Conservation (phyloP, 92 coral and sea anemone genomes). For the Parazoanthus darwini region DNA sequence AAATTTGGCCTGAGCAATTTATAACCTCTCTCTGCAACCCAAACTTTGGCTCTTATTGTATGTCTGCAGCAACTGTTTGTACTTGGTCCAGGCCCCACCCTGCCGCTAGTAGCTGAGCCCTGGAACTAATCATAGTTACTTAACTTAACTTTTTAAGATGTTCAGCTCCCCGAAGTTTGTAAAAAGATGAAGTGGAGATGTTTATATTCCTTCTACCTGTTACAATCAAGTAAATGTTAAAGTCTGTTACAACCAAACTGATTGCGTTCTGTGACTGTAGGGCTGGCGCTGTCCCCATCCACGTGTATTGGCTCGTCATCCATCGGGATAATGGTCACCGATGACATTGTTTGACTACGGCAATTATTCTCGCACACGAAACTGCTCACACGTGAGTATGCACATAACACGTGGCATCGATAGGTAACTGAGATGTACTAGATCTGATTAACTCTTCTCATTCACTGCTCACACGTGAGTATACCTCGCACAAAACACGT, state of each 20-base stretch:
- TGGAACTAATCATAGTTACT: constrained; percentile 16
- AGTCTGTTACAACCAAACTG: not conserved
- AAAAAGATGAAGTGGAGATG: constrained; percentile 38
- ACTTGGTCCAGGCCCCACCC: constrained; percentile 7
- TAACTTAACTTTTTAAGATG: constrained; percentile 34
- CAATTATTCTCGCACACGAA: constrained; percentile 71
- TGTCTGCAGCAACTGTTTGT: not conserved
- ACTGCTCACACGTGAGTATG: constrained; percentile 76
- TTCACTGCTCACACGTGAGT: constrained; percentile 77
- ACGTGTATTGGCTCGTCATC: constrained; percentile 52
- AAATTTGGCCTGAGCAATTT: not conserved
- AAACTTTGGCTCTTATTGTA: not conserved
- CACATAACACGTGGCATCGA: not conserved
- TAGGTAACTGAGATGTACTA: not conserved
- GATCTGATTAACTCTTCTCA: no score
- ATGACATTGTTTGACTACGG: constrained; percentile 64
- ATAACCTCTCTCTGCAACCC: not conserved
- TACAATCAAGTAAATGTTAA: constrained; percentile 34
- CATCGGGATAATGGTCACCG: constrained; percentile 24
- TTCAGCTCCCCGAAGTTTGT: constrained; percentile 29
- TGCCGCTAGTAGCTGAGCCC: not conserved
- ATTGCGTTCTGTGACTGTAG: not conserved
- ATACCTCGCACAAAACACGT: not conserved
- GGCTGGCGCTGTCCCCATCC: constrained; percentile 42
- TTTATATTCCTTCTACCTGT: constrained; percentile 42